Conservation (phyloP, 2,797 vertebrate genomes). For the Synanceia verrucosa region DNA sequence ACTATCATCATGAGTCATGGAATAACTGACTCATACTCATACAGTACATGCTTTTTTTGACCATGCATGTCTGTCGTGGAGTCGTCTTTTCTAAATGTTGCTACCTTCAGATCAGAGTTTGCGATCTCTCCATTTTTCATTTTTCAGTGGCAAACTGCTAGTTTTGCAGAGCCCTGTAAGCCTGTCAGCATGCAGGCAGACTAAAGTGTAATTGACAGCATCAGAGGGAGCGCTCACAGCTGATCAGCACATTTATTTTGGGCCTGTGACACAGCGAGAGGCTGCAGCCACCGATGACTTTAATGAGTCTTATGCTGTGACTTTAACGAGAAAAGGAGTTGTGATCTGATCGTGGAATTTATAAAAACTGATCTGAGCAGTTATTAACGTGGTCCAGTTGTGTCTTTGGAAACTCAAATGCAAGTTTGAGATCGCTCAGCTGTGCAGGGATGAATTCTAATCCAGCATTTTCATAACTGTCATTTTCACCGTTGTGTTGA, state of each 20-base stretch:
- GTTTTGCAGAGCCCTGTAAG: not conserved
- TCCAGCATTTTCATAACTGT: not conserved
- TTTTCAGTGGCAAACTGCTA: not conserved
- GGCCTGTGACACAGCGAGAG: not conserved
- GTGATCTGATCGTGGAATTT: too few species aligned
- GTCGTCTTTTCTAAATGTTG: not conserved
- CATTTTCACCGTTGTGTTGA: not conserved
- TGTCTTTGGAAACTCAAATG: not conserved
- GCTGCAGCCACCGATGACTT: not conserved
- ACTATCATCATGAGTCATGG: too few species aligned
- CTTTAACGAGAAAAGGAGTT: not conserved
- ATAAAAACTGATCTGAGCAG: not conserved
- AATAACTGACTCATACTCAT: too few species aligned
- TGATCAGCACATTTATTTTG: conserved; percentile 45
- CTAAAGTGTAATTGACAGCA: conserved; percentile 12
- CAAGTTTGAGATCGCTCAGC: not conserved
- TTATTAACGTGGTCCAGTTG: not conserved
- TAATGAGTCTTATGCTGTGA: not conserved
- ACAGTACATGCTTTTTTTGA: too few species aligned
- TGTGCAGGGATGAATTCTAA: not conserved
- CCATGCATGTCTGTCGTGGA: not conserved
- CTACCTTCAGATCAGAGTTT: not conserved
- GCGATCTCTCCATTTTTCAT: not conserved
- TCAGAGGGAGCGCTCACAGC: conserved; percentile 20
- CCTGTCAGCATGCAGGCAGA: conserved; percentile 11